Base-by-base conservation (phyloP, 2,797 vertebrate genomes). In the Capromys pilorides region DNA sequence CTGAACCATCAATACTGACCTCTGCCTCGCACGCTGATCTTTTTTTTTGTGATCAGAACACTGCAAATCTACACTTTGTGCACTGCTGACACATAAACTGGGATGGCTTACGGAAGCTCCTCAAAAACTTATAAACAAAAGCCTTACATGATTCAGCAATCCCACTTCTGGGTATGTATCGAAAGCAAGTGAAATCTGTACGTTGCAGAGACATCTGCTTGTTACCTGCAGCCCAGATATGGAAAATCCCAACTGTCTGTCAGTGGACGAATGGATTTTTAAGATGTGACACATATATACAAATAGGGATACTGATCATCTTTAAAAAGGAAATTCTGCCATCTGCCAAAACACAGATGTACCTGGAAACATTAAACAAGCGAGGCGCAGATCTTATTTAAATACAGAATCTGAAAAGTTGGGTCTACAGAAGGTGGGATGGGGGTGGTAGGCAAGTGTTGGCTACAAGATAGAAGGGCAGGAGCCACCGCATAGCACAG, bases 21-120 rank as follows among this genome's bases (percentile, higher is more conserved):
- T 57, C 41, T 7, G 39, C 57, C 33, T 82, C n/a, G 26, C 6
- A 57, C 0, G 19, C 14, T 31, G 10, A 69, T 57, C 77, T 36
- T 16, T 85, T 16, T 85, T 85, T 84, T 39, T 54, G 71, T 31
- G 41, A 13, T 89, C 26, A 85, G n/a, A 87, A 86, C 77, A 91
- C 22, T 91, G 51, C 51, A 69, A 71, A 86, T 66, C 57, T 82
- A 24, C 69, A 86, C 31, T 83, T 12, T 75, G 39, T 77, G 16
- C 61, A 51, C 19, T 45, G 33, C 14, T 71, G 71, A 39, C 18
- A 71, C 11, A 28, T 54, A 51, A 18, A 28, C n/a, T 51, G 49
- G 45, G 45, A 57, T 8, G 19, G 24, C 49, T 45, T 66, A n/a
- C 4, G 13, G 33, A 69, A 13, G n/a, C 31, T n/a, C n/a, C 67